Evolutionary conservation across 2,113 vertebrate genomes (phyloP).

Genomic region (Calidris pygmaea): DNA sequence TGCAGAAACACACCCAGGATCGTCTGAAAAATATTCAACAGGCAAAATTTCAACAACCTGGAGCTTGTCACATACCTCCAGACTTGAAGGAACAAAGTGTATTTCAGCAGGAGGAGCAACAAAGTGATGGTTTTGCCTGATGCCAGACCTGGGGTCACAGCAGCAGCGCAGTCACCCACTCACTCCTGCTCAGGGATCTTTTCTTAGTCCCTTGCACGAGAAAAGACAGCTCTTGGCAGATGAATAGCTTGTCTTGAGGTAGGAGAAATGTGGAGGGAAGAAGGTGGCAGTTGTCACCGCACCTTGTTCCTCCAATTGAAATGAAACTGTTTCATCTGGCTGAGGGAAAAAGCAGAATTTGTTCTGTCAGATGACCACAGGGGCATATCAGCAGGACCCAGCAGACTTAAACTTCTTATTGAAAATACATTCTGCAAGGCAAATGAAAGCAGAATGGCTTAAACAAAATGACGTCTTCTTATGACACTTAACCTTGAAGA

Average conservation of each 20-base stretch:
- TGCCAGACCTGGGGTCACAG: not conserved
- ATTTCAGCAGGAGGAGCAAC: not conserved
- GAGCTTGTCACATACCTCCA: not conserved
- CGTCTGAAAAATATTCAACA: not conserved
- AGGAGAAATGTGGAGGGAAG: not conserved
- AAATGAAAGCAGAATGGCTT: not conserved
- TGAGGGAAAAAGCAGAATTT: not conserved
- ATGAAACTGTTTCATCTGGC: not conserved
- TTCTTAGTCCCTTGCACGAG: not conserved
- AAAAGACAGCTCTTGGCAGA: not conserved
- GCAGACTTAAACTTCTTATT: not conserved
- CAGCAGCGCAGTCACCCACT: not conserved
- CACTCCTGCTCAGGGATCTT: not conserved
- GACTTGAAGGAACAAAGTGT: not conserved
- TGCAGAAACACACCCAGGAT: not conserved
- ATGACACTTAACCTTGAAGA: not conserved
- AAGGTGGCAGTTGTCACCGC: not conserved
- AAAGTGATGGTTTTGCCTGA: not conserved
- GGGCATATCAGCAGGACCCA: accelerated
- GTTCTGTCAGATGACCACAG: not conserved
- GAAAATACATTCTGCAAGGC: not conserved
- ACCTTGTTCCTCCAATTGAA: not conserved
- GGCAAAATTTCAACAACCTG: not conserved
- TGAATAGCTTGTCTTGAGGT: not conserved
- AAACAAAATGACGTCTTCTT: not conserved